Evolutionary conservation across 2,797 vertebrate species (phyloP).

Genomic region (Gymnothorax reevesii): DNA sequence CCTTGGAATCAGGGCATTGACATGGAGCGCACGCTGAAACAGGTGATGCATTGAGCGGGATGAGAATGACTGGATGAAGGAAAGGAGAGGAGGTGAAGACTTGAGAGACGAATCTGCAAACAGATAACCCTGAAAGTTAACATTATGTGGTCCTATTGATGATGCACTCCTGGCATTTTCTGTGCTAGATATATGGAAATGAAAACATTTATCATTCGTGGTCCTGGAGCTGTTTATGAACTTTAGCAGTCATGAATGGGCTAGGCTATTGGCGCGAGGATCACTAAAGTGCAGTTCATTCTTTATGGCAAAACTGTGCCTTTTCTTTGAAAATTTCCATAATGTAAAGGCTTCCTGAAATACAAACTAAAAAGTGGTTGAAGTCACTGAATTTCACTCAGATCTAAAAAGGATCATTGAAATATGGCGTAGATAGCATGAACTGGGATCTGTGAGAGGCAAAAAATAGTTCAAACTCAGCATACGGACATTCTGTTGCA

Average conservation of each 20-base stretch:
- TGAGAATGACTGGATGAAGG: background rate
- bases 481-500: background rate
- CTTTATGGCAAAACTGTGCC: background rate
- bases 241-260: no score
- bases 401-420: background rate
- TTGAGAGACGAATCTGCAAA: background rate
- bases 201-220: background rate
- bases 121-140: background rate
- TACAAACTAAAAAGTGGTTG: no score
- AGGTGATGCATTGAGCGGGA: slow-evolving; percentile 67
- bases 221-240: background rate
- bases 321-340: no score
- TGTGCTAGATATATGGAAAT: background rate
- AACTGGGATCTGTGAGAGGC: background rate
- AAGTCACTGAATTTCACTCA: background rate
- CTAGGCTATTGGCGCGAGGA: background rate
- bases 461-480: background rate
- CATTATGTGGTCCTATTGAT: background rate
- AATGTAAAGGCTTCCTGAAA: no score
- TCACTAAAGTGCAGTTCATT: background rate
- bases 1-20: slow-evolving; percentile 95
- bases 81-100: background rate
- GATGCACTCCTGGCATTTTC: background rate
- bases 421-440: background rate
- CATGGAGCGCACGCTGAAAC: slow-evolving; percentile 93